These are phyloP conservation scores for Montipora capricornis DNA, from an alignment of 64 coral and sea anemone species.

Conservation along the genomic window DNA sequence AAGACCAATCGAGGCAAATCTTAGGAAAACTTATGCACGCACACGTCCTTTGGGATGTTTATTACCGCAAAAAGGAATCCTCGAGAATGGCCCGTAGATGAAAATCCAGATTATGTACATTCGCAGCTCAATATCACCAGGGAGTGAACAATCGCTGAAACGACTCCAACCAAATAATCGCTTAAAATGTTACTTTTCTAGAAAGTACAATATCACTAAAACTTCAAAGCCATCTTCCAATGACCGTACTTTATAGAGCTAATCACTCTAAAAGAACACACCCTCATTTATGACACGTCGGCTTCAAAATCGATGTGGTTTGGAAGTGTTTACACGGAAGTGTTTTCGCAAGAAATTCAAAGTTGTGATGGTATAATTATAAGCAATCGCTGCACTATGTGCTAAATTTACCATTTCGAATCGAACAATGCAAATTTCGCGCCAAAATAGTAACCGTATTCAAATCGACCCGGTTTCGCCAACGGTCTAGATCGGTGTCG, in stretches of 20 bases:
- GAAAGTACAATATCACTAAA: not conserved
- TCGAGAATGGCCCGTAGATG: not conserved
- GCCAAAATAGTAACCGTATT: no score
- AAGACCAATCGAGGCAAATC: not conserved
- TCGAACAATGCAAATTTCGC: no score
- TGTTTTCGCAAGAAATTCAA: no score
- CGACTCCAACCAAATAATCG: not conserved
- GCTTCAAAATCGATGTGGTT: no score
- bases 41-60: not conserved
- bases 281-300: no score
- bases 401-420: no score
- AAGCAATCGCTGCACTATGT: no score
- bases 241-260: not conserved
- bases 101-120: not conserved
- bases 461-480: no score
- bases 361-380: no score
- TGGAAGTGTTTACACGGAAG: no score
- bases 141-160: not conserved
- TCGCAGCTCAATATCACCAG: not conserved
- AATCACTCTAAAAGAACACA: not conserved
- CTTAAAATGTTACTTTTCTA: slow-evolving; percentile 18
- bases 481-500: no score
- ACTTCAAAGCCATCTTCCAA: not conserved
- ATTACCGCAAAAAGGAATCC: not conserved
- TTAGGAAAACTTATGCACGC: not conserved